Conservation (phyloP, 2,888 invertebrate genomes). For the Sinotaia quadrata region DNA sequence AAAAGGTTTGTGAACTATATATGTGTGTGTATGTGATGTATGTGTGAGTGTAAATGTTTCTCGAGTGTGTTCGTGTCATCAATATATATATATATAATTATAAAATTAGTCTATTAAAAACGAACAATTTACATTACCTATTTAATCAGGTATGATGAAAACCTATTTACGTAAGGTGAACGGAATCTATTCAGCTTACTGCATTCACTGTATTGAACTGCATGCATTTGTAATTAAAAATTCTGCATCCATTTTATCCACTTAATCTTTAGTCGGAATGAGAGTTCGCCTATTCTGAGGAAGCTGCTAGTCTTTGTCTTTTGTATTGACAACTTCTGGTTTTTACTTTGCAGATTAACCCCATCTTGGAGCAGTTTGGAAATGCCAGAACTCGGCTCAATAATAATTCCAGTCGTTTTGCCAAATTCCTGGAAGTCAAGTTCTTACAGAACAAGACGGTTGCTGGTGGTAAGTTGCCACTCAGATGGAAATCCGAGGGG, state of each 20-base stretch:
- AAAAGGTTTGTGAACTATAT: slow-evolving; percentile 24
- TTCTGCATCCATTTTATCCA: no score
- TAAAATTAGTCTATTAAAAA: no score
- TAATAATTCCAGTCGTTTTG: slow-evolving; percentile 61
- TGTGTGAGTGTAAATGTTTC: not conserved
- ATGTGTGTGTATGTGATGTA: not conserved
- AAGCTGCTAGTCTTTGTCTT: not conserved
- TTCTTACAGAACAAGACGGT: slow-evolving; percentile 59
- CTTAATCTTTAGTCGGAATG: not conserved
- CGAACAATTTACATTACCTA: no score
- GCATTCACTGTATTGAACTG: no score
- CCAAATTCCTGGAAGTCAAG: slow-evolving; percentile 65
- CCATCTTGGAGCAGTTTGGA: slow-evolving; percentile 55
- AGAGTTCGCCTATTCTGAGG: not conserved
- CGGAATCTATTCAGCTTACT: no score
- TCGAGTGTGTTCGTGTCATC: not conserved
- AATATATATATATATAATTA: no score
- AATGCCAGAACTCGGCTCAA: slow-evolving; percentile 58
- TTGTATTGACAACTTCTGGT: no score
- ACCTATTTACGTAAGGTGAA: no score
- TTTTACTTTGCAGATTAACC: slow-evolving; percentile 51
- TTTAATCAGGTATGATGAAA: no score
- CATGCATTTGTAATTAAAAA: no score
- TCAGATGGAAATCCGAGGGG: no score
- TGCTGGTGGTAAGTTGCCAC: slow-evolving; percentile 61